These are phyloP conservation scores for Athrips mouffetella DNA, from an alignment of 2,888 invertebrate species.

Conservation along the genomic window DNA sequence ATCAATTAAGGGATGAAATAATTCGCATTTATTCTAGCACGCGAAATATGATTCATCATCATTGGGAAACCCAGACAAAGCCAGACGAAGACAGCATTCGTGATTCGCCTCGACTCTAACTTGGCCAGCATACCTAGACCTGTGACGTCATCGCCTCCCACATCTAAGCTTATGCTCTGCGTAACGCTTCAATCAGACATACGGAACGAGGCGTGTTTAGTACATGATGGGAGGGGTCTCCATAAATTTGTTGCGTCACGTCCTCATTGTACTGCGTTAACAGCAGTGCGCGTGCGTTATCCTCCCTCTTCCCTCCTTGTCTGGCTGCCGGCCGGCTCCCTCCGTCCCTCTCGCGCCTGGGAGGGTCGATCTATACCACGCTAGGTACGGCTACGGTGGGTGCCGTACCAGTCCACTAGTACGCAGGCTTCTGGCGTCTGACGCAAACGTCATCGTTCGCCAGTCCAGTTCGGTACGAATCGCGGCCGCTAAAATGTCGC, in stretches of 20 bases:
- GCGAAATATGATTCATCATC: slow-evolving; percentile 67
- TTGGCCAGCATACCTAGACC: slow-evolving; percentile 1
- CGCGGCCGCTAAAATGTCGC: slow-evolving; percentile 80
- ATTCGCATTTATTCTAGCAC: slow-evolving; percentile 26
- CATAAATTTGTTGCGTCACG: slow-evolving; percentile 24
- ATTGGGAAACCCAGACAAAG: slow-evolving; percentile 73
- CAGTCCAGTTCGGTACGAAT: slow-evolving; percentile 53
- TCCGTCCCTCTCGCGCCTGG: slow-evolving; percentile 54
- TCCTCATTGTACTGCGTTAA: slow-evolving; percentile 64
- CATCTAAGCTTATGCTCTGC: background rate
- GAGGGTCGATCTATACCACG: slow-evolving; percentile 75
- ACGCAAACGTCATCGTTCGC: slow-evolving; percentile 56
- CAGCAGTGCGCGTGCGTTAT: slow-evolving; percentile 69
- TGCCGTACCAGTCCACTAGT: slow-evolving; percentile 62
- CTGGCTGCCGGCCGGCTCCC: slow-evolving; percentile 23
- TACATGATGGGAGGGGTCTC: background rate
- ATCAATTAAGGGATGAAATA: slow-evolving; percentile 12
- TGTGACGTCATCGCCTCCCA: background rate
- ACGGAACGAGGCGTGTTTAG: slow-evolving; percentile 17
- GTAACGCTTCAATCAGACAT: background rate
- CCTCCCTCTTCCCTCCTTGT: slow-evolving; percentile 53
- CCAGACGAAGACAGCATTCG: slow-evolving; percentile 68
- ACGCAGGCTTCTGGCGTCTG: slow-evolving; percentile 71
- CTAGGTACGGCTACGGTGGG: slow-evolving; percentile 71
- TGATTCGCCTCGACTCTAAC: slow-evolving; percentile 52